Base-by-base conservation (phyloP, 2,888 invertebrate genomes). In the Drosophila ochracea region DNA sequence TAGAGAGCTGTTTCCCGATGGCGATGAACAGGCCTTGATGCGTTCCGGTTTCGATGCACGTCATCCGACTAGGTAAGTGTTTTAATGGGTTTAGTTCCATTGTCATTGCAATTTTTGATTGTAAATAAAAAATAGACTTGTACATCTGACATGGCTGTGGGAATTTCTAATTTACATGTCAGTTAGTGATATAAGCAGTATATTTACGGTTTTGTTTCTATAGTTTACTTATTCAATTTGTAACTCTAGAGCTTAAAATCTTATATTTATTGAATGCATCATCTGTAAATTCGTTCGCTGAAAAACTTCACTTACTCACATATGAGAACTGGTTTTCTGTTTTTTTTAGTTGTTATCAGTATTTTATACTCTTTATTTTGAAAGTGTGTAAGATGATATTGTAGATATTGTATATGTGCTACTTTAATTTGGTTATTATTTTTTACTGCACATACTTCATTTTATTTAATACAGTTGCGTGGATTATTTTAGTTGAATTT, bases 11-110 rank as follows among this genome's bases (percentile, higher is more conserved):
- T 76, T 86, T 6, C 60, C 84, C 10, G 90, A 86, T 35, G 90
- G 91, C 68, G 86, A 86, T 66, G 89, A 16, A 47, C 16, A 89
- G 41, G 83, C 84, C 10, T 64, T 93, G 31, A 74, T 73, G 13
- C 67, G 77, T 35, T 93, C 93, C 16, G 90, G 86, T 3, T 93
- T 92, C 63, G 83, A 93, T 82, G 79, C 83, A 28, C 83, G 84
- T 41, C 92, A 92, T 83, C 93, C 90, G 50, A 93, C 93, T 1
- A 89, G 92, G 92, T 92, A 71, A 77, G 84, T 41, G 16, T 10
- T 49, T 19, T 10, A 25, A 33, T 33, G 21, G 19, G 28, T 50
- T 37, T 30, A 30, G 31, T 64, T 30, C 28, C 52, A 54, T 37
- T 13, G 25, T 30, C 28, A 49, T 30, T 50, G 19, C 33, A 39